Evolutionary conservation across 1,140 invertebrate species (phyloP), one percentile per base, ranked within the genome.

Genomic region (Paralvinella palmiformis): DNA sequence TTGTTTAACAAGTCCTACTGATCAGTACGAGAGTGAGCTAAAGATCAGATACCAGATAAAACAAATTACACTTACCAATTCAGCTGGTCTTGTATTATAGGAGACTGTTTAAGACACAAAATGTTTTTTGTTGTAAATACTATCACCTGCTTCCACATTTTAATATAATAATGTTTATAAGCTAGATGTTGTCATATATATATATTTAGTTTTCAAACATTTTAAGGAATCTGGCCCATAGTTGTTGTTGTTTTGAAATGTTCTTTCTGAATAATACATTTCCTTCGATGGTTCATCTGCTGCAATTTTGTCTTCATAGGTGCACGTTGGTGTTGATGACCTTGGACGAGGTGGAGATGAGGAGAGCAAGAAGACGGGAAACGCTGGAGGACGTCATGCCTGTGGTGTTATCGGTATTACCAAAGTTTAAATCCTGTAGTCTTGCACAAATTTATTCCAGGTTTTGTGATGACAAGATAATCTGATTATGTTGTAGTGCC

Each of bases 401-500:
- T 67, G 65, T 63, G 65, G 63, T 17, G 63, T 65, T 32, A 65
- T 65, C 62, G 63, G 60, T 20, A 50, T 67, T 32, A 61, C 32
- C 36, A 62, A 67, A n/a, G n/a, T n/a, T n/a, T n/a, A n/a, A n/a
- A n/a, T n/a, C n/a, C n/a, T n/a, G n/a, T n/a, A n/a, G n/a, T n/a
- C n/a, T n/a, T n/a, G n/a, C n/a, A n/a, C n/a, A n/a, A n/a, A n/a
- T n/a, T n/a, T n/a, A n/a, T n/a, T n/a, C n/a, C n/a, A n/a, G n/a
- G n/a, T n/a, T n/a, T n/a, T n/a, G n/a, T n/a, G n/a, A n/a, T n/a
- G n/a, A n/a, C n/a, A n/a, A n/a, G n/a, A n/a, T n/a, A n/a, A n/a
- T n/a, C n/a, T n/a, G n/a, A n/a, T n/a, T n/a, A n/a, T n/a, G n/a
- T n/a, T n/a, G n/a, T n/a, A n/a, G n/a, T n/a, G n/a, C n/a, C n/a